These are phyloP conservation scores for Nemurella pictetii DNA, from an alignment of 2,888 invertebrate genomes.

Conservation along the genomic window DNA sequence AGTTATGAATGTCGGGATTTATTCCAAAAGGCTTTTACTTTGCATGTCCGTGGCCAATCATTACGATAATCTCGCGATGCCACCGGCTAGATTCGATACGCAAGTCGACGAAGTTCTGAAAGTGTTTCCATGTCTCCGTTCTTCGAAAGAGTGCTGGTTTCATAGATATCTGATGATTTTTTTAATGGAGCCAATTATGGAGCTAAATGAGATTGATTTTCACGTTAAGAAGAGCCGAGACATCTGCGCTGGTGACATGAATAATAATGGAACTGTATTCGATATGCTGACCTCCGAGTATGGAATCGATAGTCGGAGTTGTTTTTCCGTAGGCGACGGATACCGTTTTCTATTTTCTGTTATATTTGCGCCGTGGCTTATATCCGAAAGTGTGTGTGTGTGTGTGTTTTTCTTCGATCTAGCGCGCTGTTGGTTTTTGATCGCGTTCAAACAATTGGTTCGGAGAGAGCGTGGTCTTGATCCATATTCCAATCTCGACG, in stretches of 20 bases:
- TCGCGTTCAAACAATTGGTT: background rate
- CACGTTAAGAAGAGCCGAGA: background rate
- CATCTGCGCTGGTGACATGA: background rate
- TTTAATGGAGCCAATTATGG: background rate
- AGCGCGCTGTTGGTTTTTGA: background rate
- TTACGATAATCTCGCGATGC: no score
- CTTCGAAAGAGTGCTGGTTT: background rate
- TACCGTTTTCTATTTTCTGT: background rate
- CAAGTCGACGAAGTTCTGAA: background rate
- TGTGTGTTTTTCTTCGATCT: background rate
- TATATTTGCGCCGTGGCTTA: background rate
- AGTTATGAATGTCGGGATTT: no score
- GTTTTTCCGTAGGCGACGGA: no score
- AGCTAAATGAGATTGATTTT: background rate
- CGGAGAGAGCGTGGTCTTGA: background rate
- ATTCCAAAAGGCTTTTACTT: no score
- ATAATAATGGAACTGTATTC: no score
- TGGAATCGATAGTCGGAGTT: no score
- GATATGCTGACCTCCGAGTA: no score
- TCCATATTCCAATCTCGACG: background rate
- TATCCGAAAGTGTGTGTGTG: background rate
- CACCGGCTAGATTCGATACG: background rate
- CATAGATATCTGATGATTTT: background rate
- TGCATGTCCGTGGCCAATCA: no score
- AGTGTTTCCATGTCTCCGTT: background rate